These are phyloP conservation scores for Scaptomyza parva DNA, from an alignment of 2,888 invertebrate genomes.

Conservation along the genomic window DNA sequence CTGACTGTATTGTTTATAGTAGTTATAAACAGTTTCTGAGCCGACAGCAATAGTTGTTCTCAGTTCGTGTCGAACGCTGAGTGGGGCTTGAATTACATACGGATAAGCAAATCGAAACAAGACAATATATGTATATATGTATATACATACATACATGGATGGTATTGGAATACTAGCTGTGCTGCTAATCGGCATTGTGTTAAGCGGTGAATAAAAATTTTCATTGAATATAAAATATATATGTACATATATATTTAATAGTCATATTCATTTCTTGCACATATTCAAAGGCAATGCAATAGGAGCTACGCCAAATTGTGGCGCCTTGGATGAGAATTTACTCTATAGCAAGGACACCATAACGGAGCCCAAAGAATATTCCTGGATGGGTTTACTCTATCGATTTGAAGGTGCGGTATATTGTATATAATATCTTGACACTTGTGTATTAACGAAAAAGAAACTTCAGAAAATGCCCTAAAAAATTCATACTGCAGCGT, in stretches of 20 bases:
- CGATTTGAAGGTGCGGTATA: not conserved
- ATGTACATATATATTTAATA: too few species aligned
- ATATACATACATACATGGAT: too few species aligned
- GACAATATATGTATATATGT: too few species aligned
- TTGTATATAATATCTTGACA: not conserved
- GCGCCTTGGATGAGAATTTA: conserved; percentile 49
- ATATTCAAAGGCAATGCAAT: not conserved
- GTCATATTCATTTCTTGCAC: not conserved
- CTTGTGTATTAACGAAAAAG: not conserved
- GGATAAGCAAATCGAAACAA: conserved; percentile 11
- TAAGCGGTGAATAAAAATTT: conserved; percentile 39
- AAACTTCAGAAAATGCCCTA: not conserved
- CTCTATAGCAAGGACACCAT: conserved; percentile 19
- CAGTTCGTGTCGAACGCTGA: conserved; percentile 35
- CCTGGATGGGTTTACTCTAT: conserved; percentile 60
- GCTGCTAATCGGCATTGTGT: conserved; percentile 25
- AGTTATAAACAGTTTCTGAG: not conserved
- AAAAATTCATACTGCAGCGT: conserved; percentile 44
- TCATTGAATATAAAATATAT: too few species aligned
- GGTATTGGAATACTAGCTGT: conserved; percentile 37
- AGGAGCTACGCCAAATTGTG: conserved; percentile 30
- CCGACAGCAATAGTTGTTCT: too few species aligned
- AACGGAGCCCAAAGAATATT: conserved; percentile 57
- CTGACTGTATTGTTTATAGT: not conserved
- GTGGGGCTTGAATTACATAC: conserved; percentile 18